phyloP scores from a whole-genome alignment of 1,140 invertebrate genomes.

The Heliconius melpomene region DNA sequence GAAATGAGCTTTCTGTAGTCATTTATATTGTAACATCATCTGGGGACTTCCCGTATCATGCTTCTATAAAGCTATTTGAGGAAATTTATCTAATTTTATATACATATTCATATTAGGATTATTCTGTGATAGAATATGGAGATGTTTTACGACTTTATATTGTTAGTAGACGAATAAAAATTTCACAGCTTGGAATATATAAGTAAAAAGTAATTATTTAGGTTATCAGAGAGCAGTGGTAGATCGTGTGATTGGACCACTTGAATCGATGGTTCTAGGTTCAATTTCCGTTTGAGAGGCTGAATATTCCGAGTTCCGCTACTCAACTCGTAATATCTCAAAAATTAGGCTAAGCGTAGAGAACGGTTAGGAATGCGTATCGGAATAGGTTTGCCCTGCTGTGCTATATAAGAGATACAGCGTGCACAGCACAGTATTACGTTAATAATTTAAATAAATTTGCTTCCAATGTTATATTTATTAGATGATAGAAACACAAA shows the following conservation, averaged over 20 bases:
- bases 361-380: background rate
- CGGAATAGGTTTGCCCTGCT: background rate
- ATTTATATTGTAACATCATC: slow-evolving; percentile 15
- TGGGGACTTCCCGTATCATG: background rate
- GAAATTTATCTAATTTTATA: background rate
- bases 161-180: no score
- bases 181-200: no score
- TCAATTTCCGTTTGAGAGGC: no score
- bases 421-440: background rate
- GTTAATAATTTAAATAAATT: background rate
- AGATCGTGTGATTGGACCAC: no score
- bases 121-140: background rate
- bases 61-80: background rate
- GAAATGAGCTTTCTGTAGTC: slow-evolving; percentile 2
- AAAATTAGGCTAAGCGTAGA: background rate
- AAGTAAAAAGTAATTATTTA: no score
- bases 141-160: background rate
- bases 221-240: no score
- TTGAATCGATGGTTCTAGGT: no score
- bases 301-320: no score
- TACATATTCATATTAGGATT: background rate
- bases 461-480: slow-evolving; percentile 14
- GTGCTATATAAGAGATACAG: background rate
- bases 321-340: background rate
- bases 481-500: background rate